Evolutionary conservation across 2,888 invertebrate species (phyloP), one percentile per base, ranked within the genome.

Genomic region (Arctia plantaginis): DNA sequence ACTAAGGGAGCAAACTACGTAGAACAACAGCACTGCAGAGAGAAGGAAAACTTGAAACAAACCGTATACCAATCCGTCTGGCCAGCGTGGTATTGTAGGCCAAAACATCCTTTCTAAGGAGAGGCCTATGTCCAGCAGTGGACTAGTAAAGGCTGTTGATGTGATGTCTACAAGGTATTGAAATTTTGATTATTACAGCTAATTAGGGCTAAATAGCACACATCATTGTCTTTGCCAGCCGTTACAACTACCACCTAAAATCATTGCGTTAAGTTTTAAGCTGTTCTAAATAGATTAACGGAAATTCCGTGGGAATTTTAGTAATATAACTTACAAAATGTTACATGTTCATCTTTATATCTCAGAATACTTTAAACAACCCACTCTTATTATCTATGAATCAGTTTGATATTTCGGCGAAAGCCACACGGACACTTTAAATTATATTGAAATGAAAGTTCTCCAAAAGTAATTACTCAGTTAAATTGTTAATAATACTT

Each of bases 401-500:
- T 47, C 47, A 59, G n/a, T 41, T 59, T 69, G 35, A 69, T 73
- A 65, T 69, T 73, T 51, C 27, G 35, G 73, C 41, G 73, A 73
- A 73, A 73, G 73, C 39, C 20, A 41, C 41, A 30, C 59, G n/a
- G 69, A 8, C 41, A 66, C 44, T 44, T 69, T 30, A 59, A 74
- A 71, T 66, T 47, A 67, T 70, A 70, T 69, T 30, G 69, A 78
- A 82, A 69, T 44, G 82, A 84, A 83, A 84, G 85, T 84, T 76
- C 20, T 72, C 27, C 71, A 68, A 44, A 7, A 65, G 66, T 84
- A 76, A 80, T 83, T 82, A 84, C 67, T 62, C 59, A 76, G 67
- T 69, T 73, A 80, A 72, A 72, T 81, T 72, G 18, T 44, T 65
- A 64, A 27, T 64, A 68, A 64, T 68, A 59, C 23, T n/a, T 72